Percentiles rank a stretch among this genome's conserved stretches.
These are phyloP conservation scores for Lithodes maja DNA, from an alignment of 2,888 invertebrate genomes.

Conservation along the genomic window DNA sequence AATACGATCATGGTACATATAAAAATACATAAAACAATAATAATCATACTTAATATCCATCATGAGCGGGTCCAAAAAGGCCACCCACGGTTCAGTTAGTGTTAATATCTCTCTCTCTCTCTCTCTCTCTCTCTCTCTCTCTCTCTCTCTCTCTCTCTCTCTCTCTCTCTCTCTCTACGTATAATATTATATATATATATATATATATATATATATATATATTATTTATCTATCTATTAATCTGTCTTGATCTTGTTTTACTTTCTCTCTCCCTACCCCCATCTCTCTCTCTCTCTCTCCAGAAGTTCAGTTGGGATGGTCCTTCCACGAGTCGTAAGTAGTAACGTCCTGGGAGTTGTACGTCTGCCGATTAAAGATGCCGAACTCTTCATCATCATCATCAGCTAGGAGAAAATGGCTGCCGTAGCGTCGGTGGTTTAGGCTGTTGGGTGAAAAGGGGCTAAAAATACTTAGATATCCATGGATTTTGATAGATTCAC, in stretches of 20 bases:
- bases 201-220: neutral
- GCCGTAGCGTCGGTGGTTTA: constrained; percentile 27
- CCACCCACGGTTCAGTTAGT: too few relatives aligned
- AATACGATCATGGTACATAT: too few relatives aligned
- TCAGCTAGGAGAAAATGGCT: constrained; percentile 31
- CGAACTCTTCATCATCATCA: constrained; percentile 43
- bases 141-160: constrained; percentile 14
- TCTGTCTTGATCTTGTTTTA: neutral
- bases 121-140: neutral
- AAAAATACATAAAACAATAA: too few relatives aligned
- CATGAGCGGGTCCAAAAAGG: too few relatives aligned
- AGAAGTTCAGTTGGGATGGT: constrained; percentile 25
- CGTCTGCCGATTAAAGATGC: constrained; percentile 37
- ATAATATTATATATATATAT: neutral
- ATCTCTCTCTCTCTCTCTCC: neutral
- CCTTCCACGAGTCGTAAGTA: constrained; percentile 46
- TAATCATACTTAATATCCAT: too few relatives aligned
- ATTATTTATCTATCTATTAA: neutral
- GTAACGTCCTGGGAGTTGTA: constrained; percentile 33
- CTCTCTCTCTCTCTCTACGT: neutral
- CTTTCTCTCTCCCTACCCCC: neutral
- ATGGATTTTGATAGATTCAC: too few relatives aligned
- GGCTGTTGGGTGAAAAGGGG: constrained; percentile 3
- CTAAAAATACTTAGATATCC: too few relatives aligned
- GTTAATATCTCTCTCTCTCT: neutral